Evolutionary conservation across 1,140 invertebrate species (phyloP).

Genomic region (Trichonephila clavipes): DNA sequence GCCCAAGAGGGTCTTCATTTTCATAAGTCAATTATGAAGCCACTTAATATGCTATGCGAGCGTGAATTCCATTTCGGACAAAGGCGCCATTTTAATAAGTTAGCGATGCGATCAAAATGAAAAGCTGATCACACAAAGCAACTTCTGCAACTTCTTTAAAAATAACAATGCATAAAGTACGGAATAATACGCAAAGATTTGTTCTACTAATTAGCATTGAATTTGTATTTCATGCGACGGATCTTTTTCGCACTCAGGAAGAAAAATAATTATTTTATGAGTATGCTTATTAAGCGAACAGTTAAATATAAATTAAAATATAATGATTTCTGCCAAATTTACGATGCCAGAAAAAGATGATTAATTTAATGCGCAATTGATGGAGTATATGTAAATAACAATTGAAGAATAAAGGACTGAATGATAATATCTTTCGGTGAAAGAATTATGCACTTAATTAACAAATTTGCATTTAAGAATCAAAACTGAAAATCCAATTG

Average conservation of each 20-base stretch:
- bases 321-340: no score
- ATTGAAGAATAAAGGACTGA: no score
- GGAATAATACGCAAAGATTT: not conserved
- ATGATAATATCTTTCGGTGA: no score
- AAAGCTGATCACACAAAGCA: not conserved
- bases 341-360: no score
- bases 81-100: not conserved
- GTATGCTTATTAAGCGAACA: no score
- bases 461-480: no score
- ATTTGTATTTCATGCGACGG: not conserved
- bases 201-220: not conserved
- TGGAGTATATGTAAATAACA: no score
- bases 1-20: not conserved
- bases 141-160: not conserved
- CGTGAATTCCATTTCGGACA: not conserved
- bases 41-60: not conserved
- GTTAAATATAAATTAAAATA: no score
- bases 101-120: not conserved
- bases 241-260: not conserved
- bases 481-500: no score
- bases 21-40: constrained; percentile 20
- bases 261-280: no score
- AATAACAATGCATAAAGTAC: not conserved
- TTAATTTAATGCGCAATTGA: no score
- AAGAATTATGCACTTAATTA: no score